Percentiles rank a stretch among this genome's conserved stretches.
These are phyloP conservation scores for Papilio xuthus DNA, from an alignment of 1,140 invertebrate species.

Conservation along the genomic window DNA sequence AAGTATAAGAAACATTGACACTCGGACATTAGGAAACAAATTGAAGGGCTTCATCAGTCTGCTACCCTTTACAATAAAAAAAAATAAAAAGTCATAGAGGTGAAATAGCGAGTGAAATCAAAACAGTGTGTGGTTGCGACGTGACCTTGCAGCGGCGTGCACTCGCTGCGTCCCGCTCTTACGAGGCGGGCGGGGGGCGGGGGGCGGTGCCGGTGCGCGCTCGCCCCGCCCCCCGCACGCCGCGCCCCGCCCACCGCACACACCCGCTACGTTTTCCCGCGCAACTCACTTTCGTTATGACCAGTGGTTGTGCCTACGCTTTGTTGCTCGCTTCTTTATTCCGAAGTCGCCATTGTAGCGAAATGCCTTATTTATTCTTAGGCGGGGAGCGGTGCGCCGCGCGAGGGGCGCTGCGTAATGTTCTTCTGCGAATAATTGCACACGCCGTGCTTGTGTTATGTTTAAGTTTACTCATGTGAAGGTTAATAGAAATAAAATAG, in stretches of 20 bases:
- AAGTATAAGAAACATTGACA: too few species aligned
- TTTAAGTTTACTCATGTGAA: background rate
- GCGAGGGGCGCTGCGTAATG: background rate
- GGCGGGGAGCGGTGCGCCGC: background rate
- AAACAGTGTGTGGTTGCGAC: conserved; percentile 22
- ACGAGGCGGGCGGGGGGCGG: conserved; percentile 48
- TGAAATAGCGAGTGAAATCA: conserved; percentile 8
- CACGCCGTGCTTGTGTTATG: background rate
- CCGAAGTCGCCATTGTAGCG: conserved; percentile 7
- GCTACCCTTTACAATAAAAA: conserved; percentile 41
- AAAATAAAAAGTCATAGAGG: conserved; percentile 45
- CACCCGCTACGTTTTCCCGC: conserved; percentile 41
- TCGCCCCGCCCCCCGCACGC: conserved; percentile 52
- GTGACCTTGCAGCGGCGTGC: conserved; percentile 60
- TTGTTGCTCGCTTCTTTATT: conserved; percentile 21
- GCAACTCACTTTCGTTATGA: conserved; percentile 45
- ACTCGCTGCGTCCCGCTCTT: conserved; percentile 55
- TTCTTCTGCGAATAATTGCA: background rate
- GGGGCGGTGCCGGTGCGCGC: conserved; percentile 64
- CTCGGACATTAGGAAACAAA: conserved; percentile 1
- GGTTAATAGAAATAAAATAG: background rate
- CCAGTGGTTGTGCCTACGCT: conserved; percentile 45
- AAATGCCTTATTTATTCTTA: conserved; percentile 15
- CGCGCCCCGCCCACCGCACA: conserved; percentile 14
- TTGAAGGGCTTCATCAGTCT: background rate